phyloP scores from a whole-genome alignment of 2,797 vertebrate genomes.

The Sebastes vulpes region DNA sequence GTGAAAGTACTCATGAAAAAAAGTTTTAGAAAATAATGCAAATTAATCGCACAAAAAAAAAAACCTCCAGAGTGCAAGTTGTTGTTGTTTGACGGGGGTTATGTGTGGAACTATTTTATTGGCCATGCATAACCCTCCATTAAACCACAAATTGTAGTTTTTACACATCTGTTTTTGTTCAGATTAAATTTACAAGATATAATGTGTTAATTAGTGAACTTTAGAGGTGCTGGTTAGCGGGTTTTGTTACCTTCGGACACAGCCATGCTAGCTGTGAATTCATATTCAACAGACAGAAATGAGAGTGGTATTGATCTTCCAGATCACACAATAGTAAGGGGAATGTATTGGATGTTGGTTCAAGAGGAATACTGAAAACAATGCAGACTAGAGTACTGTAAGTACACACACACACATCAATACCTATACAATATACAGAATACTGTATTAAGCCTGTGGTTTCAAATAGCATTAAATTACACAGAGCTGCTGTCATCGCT shows the following conservation, averaged over 20 bases:
- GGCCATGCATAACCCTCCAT: too few species aligned
- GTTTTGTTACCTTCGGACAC: background rate
- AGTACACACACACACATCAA: background rate
- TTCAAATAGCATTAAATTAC: slow-evolving; percentile 1
- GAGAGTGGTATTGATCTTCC: background rate
- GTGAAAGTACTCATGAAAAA: background rate
- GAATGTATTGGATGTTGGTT: background rate
- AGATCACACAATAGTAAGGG: background rate
- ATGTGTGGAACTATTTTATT: too few species aligned
- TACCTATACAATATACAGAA: background rate
- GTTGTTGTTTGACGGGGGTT: background rate
- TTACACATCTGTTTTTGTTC: too few species aligned
- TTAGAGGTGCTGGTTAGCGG: background rate
- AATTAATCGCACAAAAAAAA: background rate
- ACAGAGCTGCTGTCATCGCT: slow-evolving; percentile 26
- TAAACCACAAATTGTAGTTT: too few species aligned
- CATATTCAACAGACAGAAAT: background rate
- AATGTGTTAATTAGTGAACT: background rate
- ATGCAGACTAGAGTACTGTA: background rate
- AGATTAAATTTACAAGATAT: background rate
- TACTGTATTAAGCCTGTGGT: background rate
- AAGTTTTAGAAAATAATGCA: too few species aligned
- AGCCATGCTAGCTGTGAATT: background rate
- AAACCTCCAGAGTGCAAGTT: background rate
- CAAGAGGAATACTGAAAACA: background rate